These are phyloP conservation scores for Drosophila sechellia DNA, from an alignment of 1,140 invertebrate genomes.

Conservation along the genomic window DNA sequence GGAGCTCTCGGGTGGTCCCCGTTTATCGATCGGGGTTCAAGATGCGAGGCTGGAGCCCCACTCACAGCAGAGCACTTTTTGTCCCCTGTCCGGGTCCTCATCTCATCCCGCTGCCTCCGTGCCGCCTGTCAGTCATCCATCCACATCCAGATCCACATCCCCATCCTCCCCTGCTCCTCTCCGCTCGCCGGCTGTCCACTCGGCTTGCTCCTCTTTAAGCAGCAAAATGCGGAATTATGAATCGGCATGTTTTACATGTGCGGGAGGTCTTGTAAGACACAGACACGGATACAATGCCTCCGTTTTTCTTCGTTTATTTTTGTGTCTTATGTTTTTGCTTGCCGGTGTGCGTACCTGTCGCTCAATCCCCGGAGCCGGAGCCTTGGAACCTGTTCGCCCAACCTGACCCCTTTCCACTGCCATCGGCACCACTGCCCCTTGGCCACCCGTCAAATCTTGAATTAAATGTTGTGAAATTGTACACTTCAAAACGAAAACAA, in stretches of 20 bases:
- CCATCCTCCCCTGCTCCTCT: slow-evolving; percentile 18
- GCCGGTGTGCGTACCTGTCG: slow-evolving; percentile 64
- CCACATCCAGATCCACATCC: slow-evolving; percentile 7
- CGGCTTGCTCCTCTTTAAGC: slow-evolving; percentile 61
- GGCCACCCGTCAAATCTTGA: slow-evolving; percentile 66
- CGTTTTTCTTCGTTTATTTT: background rate
- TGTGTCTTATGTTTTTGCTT: background rate
- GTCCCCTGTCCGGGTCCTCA: slow-evolving; percentile 4
- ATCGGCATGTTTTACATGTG: slow-evolving; percentile 84
- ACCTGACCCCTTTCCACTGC: background rate
- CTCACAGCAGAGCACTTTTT: slow-evolving; percentile 1
- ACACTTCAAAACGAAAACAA: slow-evolving; percentile 73
- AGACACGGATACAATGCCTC: slow-evolving; percentile 11
- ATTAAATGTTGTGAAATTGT: slow-evolving; percentile 84
- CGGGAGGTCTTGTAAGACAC: slow-evolving; percentile 79
- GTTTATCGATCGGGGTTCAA: slow-evolving; percentile 14
- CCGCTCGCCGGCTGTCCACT: slow-evolving; percentile 15
- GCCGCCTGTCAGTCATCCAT: slow-evolving; percentile 63
- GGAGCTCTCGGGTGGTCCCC: slow-evolving; percentile 31
- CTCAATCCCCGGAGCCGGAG: slow-evolving; percentile 43
- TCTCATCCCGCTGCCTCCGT: background rate
- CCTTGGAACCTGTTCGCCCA: slow-evolving; percentile 60
- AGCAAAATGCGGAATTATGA: slow-evolving; percentile 80
- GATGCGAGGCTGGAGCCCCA: background rate
- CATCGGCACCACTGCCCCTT: background rate